Conservation (phyloP, 2,113 vertebrate genomes). For the Choloepus hoffmanni region DNA sequence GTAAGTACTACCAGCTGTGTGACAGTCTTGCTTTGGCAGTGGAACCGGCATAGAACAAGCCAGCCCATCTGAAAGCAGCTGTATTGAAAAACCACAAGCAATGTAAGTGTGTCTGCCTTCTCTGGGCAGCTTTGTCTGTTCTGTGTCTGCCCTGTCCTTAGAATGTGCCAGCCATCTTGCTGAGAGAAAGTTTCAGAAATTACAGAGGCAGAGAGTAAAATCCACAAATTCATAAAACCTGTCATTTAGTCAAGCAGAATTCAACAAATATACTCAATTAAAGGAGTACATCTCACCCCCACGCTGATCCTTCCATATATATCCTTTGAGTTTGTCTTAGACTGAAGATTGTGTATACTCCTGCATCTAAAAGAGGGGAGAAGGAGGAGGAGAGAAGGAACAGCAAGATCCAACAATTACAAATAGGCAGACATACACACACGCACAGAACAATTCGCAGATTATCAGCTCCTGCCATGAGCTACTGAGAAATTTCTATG, state of each 20-base stretch:
- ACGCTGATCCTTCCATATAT: not conserved
- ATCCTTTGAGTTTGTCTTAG: not conserved
- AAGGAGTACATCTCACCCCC: constrained; percentile 61
- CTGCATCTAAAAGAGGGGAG: not conserved
- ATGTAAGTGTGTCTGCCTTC: constrained; percentile 95
- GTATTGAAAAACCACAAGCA: constrained; percentile 95
- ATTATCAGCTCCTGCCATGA: constrained; percentile 61
- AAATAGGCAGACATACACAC: not conserved
- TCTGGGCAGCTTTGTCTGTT: constrained; percentile 93
- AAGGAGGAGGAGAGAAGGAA: not conserved
- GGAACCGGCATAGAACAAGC: constrained; percentile 88
- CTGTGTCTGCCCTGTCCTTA: constrained; percentile 89
- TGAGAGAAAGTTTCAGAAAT: constrained; percentile 93
- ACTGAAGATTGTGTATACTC: not conserved
- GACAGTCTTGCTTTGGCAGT: constrained; percentile 95
- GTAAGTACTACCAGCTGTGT: constrained; percentile 99
- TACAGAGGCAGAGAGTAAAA: constrained; percentile 85
- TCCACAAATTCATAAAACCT: constrained; percentile 91
- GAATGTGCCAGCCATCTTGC: constrained; percentile 94
- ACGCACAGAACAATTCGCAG: not conserved
- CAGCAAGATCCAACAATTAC: not conserved
- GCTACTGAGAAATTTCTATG: constrained; percentile 54
- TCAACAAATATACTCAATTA: constrained; percentile 69
- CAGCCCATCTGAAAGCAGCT: constrained; percentile 97
- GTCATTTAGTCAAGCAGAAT: constrained; percentile 79